Conservation (phyloP, 2,113 vertebrate genomes). For the Potamarius usumacintae region DNA sequence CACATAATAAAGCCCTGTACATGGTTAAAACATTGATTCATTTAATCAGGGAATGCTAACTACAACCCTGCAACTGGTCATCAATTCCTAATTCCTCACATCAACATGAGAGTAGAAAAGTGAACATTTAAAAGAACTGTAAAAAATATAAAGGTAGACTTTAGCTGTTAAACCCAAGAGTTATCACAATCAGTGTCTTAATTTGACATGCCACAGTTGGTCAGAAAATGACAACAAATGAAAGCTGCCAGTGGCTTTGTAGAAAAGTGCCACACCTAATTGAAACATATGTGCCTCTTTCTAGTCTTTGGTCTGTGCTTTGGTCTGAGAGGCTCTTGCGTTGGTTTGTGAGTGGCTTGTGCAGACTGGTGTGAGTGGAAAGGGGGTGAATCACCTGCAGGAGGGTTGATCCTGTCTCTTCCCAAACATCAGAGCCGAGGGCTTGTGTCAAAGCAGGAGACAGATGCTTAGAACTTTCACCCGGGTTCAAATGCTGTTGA, state of each 20-base stretch:
- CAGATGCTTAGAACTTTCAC: constrained; percentile 61
- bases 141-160: neutral
- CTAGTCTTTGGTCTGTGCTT: constrained; percentile 48
- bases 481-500: constrained; percentile 70
- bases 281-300: constrained; percentile 51
- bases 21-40: neutral
- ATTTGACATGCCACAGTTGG: neutral
- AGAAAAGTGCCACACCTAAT: constrained; percentile 47
- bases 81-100: neutral
- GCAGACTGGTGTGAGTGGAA: constrained; percentile 50
- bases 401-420: constrained; percentile 57
- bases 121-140: neutral
- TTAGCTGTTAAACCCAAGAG: neutral
- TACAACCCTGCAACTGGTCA: neutral
- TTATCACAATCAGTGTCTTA: neutral
- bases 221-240: constrained; percentile 32
- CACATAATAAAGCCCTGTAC: neutral
- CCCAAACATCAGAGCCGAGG: constrained; percentile 58
- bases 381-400: constrained; percentile 66
- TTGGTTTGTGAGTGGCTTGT: constrained; percentile 47
- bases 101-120: neutral
- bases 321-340: constrained; percentile 53
- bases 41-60: neutral
- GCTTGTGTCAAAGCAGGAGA: constrained; percentile 66
- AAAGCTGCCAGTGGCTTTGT: constrained; percentile 46